Conservation (phyloP, 2,113 vertebrate species). For the Ornithorhynchus anatinus region DNA sequence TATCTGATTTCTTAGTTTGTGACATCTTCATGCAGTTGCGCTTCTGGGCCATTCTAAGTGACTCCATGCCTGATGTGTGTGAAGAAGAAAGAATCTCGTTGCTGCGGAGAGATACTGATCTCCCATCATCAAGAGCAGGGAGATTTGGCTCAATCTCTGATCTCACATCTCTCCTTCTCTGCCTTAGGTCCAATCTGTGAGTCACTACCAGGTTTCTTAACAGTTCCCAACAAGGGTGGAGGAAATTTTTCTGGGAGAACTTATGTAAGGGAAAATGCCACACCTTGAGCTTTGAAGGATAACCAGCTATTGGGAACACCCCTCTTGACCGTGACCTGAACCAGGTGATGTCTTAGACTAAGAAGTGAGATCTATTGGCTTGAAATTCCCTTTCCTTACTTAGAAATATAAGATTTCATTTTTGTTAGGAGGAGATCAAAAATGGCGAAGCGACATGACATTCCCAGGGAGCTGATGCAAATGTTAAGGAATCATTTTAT, state of each 20-base stretch:
- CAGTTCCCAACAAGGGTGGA: background rate
- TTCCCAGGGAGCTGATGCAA: too few species aligned
- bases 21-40: constrained; percentile 50
- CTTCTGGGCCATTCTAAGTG: background rate
- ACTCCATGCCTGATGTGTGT: constrained; percentile 46
- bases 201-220: background rate
- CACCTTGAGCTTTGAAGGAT: background rate
- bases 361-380: too few species aligned
- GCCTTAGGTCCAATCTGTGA: background rate
- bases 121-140: constrained; percentile 3
- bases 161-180: background rate
- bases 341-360: too few species aligned
- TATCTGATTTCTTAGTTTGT: constrained; percentile 7
- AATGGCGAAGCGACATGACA: too few species aligned
- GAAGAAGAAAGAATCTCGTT: constrained; percentile 48
- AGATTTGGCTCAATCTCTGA: background rate
- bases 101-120: constrained; percentile 46
- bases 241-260: accelerated
- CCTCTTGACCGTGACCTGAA: too few species aligned
- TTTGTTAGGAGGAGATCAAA: too few species aligned
- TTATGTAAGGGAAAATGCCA: background rate
- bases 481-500: too few species aligned
- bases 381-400: too few species aligned
- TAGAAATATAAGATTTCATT: too few species aligned
- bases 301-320: background rate